Conservation (phyloP, 2,888 invertebrate genomes). For the Harpalus rubripes region DNA sequence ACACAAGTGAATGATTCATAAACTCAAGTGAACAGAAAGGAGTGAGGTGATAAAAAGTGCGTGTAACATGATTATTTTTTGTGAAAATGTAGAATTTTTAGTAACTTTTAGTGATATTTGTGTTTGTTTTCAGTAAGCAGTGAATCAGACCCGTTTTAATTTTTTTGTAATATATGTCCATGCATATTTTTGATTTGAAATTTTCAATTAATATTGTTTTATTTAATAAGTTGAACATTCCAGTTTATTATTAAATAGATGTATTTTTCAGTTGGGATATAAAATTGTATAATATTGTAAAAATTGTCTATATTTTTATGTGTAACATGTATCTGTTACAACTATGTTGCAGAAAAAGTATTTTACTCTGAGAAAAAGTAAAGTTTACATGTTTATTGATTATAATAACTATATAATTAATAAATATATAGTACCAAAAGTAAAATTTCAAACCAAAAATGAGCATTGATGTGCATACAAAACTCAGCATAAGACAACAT, state of each 20-base stretch:
- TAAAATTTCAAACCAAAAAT: conserved; percentile 69
- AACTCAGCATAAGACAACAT: conserved; percentile 68
- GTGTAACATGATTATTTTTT: conserved; percentile 73
- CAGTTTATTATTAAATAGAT: conserved; percentile 61
- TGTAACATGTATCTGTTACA: conserved; percentile 51
- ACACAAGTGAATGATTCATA: conserved; percentile 62
- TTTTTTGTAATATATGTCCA: conserved; percentile 50
- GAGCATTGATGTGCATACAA: conserved; percentile 57
- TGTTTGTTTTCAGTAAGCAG: conserved; percentile 69
- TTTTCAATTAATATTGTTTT: conserved; percentile 56
- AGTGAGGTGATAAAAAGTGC: conserved; percentile 75
- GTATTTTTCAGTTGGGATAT: conserved; percentile 65
- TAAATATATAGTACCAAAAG: conserved; percentile 4
- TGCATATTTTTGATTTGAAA: conserved; percentile 67
- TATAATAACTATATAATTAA: conserved; percentile 33
- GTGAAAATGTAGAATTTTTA: conserved; percentile 71
- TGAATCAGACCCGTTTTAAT: conserved; percentile 54
- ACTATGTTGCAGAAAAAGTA: conserved; percentile 33
- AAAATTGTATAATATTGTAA: conserved; percentile 67
- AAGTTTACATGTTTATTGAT: conserved; percentile 35
- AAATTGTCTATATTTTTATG: conserved; percentile 66
- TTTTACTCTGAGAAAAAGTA: conserved; percentile 25
- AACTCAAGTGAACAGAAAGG: conserved; percentile 71
- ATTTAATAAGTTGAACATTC: conserved; percentile 62
- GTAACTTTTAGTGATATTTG: conserved; percentile 76